A percentile compares a stretch with the other conserved stretches of the same genome.
Conservation (phyloP, 2,113 vertebrate species). For the Phrynosoma platyrhinos region DNA sequence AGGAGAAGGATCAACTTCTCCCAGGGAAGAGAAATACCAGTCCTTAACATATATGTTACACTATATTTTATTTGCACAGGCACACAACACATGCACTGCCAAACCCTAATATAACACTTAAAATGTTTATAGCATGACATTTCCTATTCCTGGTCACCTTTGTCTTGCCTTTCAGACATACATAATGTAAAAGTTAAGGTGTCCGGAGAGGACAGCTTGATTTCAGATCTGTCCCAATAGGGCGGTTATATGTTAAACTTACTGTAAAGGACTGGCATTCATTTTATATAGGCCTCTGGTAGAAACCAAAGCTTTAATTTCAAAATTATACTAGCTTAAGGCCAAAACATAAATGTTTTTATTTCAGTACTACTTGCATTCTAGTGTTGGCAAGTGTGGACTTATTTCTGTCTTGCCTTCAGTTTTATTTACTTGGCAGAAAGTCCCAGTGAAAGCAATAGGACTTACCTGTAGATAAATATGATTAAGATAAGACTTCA, state of each 20-base stretch:
- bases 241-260: neutral
- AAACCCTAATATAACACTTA: neutral
- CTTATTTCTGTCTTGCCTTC: too few species aligned
- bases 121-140: neutral
- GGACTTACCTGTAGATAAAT: slow-evolving; percentile 7
- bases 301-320: neutral
- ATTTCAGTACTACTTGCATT: neutral
- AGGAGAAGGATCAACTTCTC: slow-evolving; percentile 27
- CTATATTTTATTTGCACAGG: too few species aligned
- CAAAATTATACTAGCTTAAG: neutral
- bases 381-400: neutral
- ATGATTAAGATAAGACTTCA: neutral
- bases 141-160: neutral
- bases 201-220: neutral
- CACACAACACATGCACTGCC: neutral
- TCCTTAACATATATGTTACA: neutral
- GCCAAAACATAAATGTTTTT: neutral
- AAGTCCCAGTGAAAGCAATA: slow-evolving; percentile 10
- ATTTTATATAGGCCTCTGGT: neutral
- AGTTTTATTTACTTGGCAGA: neutral
- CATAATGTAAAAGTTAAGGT: neutral
- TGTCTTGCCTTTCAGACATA: neutral
- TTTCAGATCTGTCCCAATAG: neutral
- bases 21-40: slow-evolving; percentile 25
- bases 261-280: neutral